phyloP scores from a whole-genome alignment of 1,140 invertebrate species.

The Pentalonia nigronervosa region DNA sequence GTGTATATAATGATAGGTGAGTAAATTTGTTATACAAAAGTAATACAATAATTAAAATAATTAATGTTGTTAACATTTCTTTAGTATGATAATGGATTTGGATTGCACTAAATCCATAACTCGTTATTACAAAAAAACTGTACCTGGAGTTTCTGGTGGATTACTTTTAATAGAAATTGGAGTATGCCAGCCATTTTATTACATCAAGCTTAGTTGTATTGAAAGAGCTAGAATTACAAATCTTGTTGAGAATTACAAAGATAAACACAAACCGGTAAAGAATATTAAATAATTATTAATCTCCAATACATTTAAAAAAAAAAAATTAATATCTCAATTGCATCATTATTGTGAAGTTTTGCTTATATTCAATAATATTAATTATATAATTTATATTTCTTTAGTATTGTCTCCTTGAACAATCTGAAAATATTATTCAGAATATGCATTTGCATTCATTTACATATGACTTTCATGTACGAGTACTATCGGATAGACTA shows the following conservation, averaged over 20 bases:
- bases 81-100: neutral
- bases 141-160: constrained; percentile 13
- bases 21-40: neutral
- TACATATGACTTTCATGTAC: constrained; percentile 86
- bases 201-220: constrained; percentile 44
- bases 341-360: neutral
- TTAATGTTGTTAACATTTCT: neutral
- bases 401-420: constrained; percentile 78
- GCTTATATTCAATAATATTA: neutral
- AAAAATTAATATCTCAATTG: neutral
- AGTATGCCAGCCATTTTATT: constrained; percentile 53
- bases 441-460: constrained; percentile 86
- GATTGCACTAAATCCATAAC: neutral
- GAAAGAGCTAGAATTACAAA: constrained; percentile 10
- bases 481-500: constrained; percentile 62
- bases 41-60: neutral
- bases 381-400: constrained; percentile 23
- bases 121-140: constrained; percentile 23
- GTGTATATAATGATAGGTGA: neutral
- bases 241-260: constrained; percentile 22
- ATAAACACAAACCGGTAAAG: constrained; percentile 57
- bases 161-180: constrained; percentile 43
- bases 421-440: constrained; percentile 78
- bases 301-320: neutral
- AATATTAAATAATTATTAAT: constrained; percentile 2